A percentile compares a stretch with the other conserved stretches of the same genome.
phyloP scores from a whole-genome alignment of 1,140 invertebrate genomes.

The Lucilia cuprina region DNA sequence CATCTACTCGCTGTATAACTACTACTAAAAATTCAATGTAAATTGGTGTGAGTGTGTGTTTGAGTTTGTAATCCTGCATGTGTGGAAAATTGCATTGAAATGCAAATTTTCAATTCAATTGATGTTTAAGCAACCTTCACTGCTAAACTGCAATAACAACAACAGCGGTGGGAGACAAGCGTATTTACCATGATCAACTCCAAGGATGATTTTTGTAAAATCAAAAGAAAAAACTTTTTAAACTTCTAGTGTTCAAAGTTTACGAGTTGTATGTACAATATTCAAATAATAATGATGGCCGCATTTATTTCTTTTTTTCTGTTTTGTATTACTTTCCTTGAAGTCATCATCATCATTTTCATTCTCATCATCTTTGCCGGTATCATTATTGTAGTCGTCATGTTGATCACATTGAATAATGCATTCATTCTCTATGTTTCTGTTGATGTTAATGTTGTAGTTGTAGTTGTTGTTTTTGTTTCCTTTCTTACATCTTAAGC shows the following conservation, averaged over 20 bases:
- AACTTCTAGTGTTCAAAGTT: slow-evolving; percentile 18
- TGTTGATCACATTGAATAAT: slow-evolving; percentile 35
- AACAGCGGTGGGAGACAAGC: slow-evolving; percentile 24
- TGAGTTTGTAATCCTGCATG: slow-evolving; percentile 56
- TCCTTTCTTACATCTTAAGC: slow-evolving; percentile 26
- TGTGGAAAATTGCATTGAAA: slow-evolving; percentile 62
- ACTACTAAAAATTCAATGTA: slow-evolving; percentile 1
- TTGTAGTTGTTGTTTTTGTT: not conserved
- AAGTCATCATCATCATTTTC: not conserved
- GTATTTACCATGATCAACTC: slow-evolving; percentile 41
- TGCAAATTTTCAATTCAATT: slow-evolving; percentile 58
- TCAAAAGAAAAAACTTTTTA: not conserved
- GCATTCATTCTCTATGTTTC: slow-evolving; percentile 6
- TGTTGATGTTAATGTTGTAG: not conserved
- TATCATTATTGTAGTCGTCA: slow-evolving; percentile 30
- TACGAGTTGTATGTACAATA: slow-evolving; percentile 10
- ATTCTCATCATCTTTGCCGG: slow-evolving; percentile 29
- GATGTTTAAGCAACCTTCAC: slow-evolving; percentile 40
- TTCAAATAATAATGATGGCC: slow-evolving; percentile 31
- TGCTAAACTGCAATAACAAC: not conserved
- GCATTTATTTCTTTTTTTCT: slow-evolving; percentile 7
- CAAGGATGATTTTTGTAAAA: slow-evolving; percentile 45
- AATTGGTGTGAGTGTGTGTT: slow-evolving; percentile 36
- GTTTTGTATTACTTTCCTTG: not conserved
- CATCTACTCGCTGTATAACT: slow-evolving; percentile 18